Evolutionary conservation across 2,113 vertebrate genomes (phyloP).

Genomic region (Cheirogaleus medius): DNA sequence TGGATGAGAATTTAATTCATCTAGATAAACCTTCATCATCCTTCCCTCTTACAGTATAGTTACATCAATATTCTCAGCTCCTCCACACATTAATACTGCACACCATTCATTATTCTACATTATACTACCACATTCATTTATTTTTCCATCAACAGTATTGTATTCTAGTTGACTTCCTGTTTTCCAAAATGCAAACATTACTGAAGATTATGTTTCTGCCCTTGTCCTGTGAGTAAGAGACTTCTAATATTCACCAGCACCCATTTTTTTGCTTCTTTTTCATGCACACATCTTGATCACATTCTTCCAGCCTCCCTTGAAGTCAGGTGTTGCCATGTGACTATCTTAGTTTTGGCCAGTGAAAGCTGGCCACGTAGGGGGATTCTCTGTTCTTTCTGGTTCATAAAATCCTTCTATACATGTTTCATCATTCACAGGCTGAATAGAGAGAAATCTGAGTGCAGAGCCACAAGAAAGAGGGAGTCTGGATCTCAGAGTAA

Average conservation of each 20-base stretch:
- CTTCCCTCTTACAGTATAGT: neutral
- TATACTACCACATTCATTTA: neutral
- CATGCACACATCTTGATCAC: no score
- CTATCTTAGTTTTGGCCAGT: no score
- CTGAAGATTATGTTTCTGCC: neutral
- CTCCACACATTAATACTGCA: neutral
- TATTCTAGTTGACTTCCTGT: neutral
- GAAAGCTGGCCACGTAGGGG: neutral
- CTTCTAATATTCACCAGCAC: neutral
- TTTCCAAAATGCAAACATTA: neutral
- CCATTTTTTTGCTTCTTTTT: neutral
- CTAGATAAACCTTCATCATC: neutral
- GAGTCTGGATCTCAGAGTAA: neutral
- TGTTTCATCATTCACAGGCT: neutral
- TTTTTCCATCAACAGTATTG: neutral
- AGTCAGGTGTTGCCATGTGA: neutral
- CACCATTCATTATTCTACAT: no score
- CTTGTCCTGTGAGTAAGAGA: neutral
- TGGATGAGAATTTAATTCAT: neutral
- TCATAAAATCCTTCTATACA: neutral
- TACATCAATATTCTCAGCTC: neutral
- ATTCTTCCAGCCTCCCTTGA: neutral
- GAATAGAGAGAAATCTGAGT: neutral
- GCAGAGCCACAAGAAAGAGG: neutral
- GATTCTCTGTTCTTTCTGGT: neutral